These are phyloP conservation scores for Tadarida brasiliensis DNA, from an alignment of 2,797 vertebrate genomes.

Conservation along the genomic window DNA sequence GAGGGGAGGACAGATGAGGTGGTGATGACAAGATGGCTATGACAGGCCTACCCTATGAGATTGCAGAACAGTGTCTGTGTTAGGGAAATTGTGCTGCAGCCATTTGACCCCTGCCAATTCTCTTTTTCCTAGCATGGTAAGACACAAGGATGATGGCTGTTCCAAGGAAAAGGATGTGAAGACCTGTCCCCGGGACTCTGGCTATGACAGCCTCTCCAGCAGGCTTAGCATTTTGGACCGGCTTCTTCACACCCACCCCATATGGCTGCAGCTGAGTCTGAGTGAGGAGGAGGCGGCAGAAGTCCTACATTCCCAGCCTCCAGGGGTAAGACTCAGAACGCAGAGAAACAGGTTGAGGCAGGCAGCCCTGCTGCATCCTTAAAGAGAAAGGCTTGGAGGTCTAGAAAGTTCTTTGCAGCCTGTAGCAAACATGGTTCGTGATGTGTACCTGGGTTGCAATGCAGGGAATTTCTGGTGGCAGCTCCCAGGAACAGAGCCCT, in stretches of 20 bases:
- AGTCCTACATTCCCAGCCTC: slow-evolving; percentile 92
- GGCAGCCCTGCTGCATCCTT: not conserved
- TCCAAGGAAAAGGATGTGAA: slow-evolving; percentile 87
- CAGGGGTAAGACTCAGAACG: slow-evolving; percentile 91
- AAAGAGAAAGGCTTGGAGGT: not conserved
- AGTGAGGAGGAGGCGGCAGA: slow-evolving; percentile 90
- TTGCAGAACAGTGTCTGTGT: not conserved
- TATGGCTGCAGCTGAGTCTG: slow-evolving; percentile 94
- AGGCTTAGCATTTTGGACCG: slow-evolving; percentile 95
- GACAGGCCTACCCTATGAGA: not conserved
- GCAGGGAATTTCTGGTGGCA: not conserved
- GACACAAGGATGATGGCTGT: slow-evolving; percentile 90
- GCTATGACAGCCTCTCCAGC: slow-evolving; percentile 93
- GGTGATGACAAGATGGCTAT: not conserved
- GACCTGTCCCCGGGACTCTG: slow-evolving; percentile 91
- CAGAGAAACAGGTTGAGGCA: not conserved
- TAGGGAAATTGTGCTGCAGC: not conserved
- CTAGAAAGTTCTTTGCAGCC: not conserved
- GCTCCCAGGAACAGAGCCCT: not conserved
- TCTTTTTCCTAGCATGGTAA: slow-evolving; percentile 88
- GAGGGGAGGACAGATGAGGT: not conserved
- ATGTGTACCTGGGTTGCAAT: not conserved
- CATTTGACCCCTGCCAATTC: not conserved
- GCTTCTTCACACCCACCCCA: slow-evolving; percentile 93
- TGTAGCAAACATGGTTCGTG: not conserved